A percentile compares a stretch with the other conserved stretches of the same genome.
Evolutionary conservation across 2,888 invertebrate genomes (phyloP).

Genomic region (Cistogaster globosa): DNA sequence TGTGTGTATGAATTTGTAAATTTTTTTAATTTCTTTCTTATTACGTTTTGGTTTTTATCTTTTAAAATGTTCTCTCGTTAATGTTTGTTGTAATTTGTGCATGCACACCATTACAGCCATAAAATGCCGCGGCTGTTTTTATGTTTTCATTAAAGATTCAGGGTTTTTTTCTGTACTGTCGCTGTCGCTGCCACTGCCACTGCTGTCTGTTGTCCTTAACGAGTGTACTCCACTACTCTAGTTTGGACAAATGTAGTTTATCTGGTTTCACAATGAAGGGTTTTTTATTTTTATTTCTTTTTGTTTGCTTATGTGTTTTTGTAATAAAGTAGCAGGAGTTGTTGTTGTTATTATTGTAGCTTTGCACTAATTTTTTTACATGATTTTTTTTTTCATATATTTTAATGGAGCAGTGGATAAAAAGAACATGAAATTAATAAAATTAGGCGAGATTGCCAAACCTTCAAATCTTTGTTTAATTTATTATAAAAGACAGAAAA

Average conservation of each 20-base stretch:
- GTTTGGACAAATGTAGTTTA: constrained; percentile 63
- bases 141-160: constrained; percentile 20
- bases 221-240: constrained; percentile 51
- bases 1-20: too few relatives aligned
- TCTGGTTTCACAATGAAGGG: constrained; percentile 57
- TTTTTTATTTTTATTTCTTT: too few relatives aligned
- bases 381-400: constrained; percentile 13
- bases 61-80: constrained; percentile 18
- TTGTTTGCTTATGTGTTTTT: too few relatives aligned
- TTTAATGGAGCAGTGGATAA: constrained; percentile 37
- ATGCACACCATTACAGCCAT: constrained; percentile 14
- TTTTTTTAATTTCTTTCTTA: constrained; percentile 31
- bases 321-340: constrained; percentile 22
- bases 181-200: background rate
- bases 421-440: background rate
- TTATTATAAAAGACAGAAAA: background rate
- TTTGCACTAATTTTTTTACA: constrained; percentile 65
- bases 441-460: constrained; percentile 7
- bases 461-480: background rate
- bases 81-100: constrained; percentile 19
- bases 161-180: background rate
- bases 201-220: constrained; percentile 36
- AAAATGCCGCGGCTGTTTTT: constrained; percentile 40
- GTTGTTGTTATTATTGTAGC: constrained; percentile 25
- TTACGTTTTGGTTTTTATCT: constrained; percentile 47